These are phyloP conservation scores for Zapornia atra DNA, from an alignment of 2,113 vertebrate genomes.

Conservation along the genomic window DNA sequence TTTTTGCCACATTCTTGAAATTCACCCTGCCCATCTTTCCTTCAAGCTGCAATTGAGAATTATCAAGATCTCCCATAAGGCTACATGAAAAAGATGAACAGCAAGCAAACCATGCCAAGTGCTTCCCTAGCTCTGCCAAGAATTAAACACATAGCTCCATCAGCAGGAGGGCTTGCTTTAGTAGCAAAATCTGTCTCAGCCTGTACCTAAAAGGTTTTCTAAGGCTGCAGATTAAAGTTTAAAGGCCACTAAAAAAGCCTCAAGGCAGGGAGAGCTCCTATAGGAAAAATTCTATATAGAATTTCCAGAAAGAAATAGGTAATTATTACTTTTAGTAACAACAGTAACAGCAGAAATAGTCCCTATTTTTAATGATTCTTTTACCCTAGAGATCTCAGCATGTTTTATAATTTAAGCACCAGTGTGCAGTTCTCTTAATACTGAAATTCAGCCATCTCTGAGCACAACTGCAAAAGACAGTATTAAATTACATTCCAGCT, in stretches of 20 bases:
- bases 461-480: neutral
- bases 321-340: constrained; percentile 20
- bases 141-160: constrained; percentile 25
- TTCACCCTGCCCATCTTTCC: neutral
- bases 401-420: constrained; percentile 3
- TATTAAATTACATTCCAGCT: constrained; percentile 9
- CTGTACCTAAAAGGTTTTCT: constrained; percentile 40
- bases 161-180: constrained; percentile 37
- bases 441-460: neutral
- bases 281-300: constrained; percentile 7
- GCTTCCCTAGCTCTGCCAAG: constrained; percentile 27
- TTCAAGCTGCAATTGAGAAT: constrained; percentile 31
- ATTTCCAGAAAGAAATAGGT: constrained; percentile 30
- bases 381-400: neutral
- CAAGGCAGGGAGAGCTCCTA: neutral
- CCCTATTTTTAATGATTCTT: neutral
- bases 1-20: neutral
- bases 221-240: constrained; percentile 26
- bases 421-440: neutral
- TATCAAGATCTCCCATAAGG: constrained; percentile 28
- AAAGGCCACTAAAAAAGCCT: constrained; percentile 31
- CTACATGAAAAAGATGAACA: constrained; percentile 55
- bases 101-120: constrained; percentile 32
- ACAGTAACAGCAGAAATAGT: neutral
- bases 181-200: constrained; percentile 39